These are phyloP conservation scores for Pterocles orientalis DNA, from an alignment of 2,113 vertebrate species.

Conservation along the genomic window DNA sequence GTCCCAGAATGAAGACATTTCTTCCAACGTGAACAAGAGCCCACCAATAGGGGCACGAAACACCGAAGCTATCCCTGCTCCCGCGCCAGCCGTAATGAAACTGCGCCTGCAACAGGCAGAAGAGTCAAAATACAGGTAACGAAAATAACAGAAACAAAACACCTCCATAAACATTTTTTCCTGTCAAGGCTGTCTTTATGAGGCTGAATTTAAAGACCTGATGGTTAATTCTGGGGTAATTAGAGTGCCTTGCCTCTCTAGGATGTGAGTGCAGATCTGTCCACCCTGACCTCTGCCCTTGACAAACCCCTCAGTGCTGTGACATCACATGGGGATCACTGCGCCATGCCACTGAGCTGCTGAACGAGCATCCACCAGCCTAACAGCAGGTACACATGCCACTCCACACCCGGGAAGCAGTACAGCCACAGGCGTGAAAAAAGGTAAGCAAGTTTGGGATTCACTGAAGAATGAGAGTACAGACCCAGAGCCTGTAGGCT, in stretches of 20 bases:
- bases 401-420: not conserved
- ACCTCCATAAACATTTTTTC: rapidly evolving
- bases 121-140: not conserved
- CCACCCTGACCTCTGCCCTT: not conserved
- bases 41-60: conserved; percentile 18
- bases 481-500: not conserved
- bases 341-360: rapidly evolving
- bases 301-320: not conserved
- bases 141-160: not conserved
- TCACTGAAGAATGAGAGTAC: not conserved
- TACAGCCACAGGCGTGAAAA: not conserved
- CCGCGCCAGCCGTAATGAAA: conserved; percentile 24
- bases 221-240: not conserved
- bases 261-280: not conserved
- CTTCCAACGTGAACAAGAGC: conserved; percentile 43
- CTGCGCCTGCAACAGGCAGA: not conserved
- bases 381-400: not conserved
- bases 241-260: not conserved
- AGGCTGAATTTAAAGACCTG: not conserved
- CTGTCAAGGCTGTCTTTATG: not conserved
- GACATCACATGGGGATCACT: rapidly evolving
- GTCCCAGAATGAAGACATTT: conserved; percentile 58
- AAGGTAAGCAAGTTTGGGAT: not conserved
- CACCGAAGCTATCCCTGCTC: not conserved
- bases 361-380: not conserved